Evolutionary conservation across 2,113 vertebrate genomes (phyloP), one percentile per base, ranked within the genome.

Genomic region (Perca fluviatilis): DNA sequence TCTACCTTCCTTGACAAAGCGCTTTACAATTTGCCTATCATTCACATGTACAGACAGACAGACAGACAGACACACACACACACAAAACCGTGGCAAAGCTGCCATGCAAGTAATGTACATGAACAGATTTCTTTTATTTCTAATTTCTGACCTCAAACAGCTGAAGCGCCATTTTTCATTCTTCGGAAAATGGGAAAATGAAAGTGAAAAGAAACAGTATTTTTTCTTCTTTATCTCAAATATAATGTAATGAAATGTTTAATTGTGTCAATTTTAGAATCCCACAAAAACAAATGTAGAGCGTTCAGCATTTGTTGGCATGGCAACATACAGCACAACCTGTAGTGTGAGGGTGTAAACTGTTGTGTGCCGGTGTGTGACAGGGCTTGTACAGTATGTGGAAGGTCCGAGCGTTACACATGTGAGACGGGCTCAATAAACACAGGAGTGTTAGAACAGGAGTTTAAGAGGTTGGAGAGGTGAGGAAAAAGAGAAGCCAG

Each of bases 381-480:
- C 66, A 62, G 63, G 47, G 62, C 49, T 43, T 49, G 54, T 57
- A 33, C 66, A 57, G 67, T 64, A 25, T 19, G 19, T 40, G 43
- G 25, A 74, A 25, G 43, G 47, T 61, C 33, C 79, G 67, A 56
- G 61, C 53, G 18, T 80, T 73, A 71, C 46, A 49, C 62, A 43
- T 21, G 64, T 66, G 73, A 80, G 49, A 6, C 21, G 69, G 65
- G 77, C 64, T 86, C 68, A 61, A 85, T 80, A 82, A 88, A 85
- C 81, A 80, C 77, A 68, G 50, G 50, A 62, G 77, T 74, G 75
- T 66, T 47, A 57, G 68, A 53, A 46, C 51, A 19, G 60, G 73
- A 50, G 66, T 80, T 85, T 79, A 83, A 82, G 74, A 88, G 84
- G 46, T 43, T 61, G 63, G 68, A 74, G 78, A 90, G 54, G 67